Evolutionary conservation across 2,113 vertebrate species (phyloP).

Genomic region (Xenopus laevis): DNA sequence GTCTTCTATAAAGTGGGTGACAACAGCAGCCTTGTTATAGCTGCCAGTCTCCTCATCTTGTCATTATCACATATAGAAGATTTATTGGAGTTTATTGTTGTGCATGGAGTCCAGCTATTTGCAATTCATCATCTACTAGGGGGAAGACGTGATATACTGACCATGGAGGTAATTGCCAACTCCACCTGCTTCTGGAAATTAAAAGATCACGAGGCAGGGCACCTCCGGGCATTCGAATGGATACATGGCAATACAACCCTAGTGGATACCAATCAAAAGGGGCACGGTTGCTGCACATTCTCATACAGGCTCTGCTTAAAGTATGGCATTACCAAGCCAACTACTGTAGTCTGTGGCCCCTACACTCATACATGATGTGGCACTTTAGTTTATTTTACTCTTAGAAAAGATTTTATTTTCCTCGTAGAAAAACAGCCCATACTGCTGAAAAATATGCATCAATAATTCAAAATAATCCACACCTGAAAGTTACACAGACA

Average conservation of each 20-base stretch:
- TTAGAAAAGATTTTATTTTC: no score
- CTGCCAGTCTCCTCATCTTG: slow-evolving; percentile 83
- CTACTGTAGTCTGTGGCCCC: no score
- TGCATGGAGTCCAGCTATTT: slow-evolving; percentile 76
- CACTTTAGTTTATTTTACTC: no score
- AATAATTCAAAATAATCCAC: no score
- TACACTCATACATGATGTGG: no score
- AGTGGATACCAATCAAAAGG: no score
- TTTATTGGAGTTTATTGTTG: slow-evolving; percentile 88
- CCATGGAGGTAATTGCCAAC: slow-evolving; percentile 78
- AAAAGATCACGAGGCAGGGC: slow-evolving; percentile 74
- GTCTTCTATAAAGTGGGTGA: slow-evolving; percentile 79
- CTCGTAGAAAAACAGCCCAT: no score
- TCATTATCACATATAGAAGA: slow-evolving; percentile 89
- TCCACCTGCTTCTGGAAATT: slow-evolving; percentile 83
- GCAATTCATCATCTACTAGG: slow-evolving; percentile 83
- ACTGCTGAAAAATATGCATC: no score
- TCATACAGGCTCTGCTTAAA: no score
- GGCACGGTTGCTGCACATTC: no score
- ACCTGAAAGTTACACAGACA: no score
- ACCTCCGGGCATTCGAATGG: slow-evolving; percentile 32
- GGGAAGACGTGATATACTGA: slow-evolving; percentile 74
- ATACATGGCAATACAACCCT: not conserved
- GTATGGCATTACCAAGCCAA: no score
- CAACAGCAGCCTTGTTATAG: slow-evolving; percentile 86